A percentile compares a stretch with the other conserved stretches of the same genome.
These are phyloP conservation scores for Euplagia quadripunctaria DNA, from an alignment of 2,888 invertebrate genomes.

Conservation along the genomic window DNA sequence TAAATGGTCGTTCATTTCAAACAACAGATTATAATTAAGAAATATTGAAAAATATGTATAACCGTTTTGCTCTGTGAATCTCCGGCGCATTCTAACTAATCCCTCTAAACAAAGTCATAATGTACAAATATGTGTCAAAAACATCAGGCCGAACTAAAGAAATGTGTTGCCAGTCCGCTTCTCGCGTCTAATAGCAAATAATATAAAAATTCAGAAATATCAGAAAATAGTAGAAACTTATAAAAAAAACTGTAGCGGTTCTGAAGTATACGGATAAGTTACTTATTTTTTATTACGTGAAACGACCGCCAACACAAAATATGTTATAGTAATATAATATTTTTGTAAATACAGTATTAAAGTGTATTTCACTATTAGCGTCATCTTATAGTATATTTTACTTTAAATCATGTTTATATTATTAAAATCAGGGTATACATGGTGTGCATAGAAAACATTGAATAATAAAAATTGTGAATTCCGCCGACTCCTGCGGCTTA, in stretches of 20 bases:
- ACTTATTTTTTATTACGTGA: constrained; percentile 23
- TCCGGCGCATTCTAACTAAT: constrained; percentile 34
- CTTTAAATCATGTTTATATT: constrained; percentile 65
- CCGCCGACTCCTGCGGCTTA: constrained; percentile 35
- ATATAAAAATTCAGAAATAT: neutral
- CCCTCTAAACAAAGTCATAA: constrained; percentile 60
- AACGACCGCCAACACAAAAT: constrained; percentile 54
- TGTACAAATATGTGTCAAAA: constrained; percentile 82
- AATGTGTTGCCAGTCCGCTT: constrained; percentile 43
- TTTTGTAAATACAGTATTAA: constrained; percentile 79
- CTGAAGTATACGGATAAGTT: constrained; percentile 8
- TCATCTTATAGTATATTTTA: constrained; percentile 60
- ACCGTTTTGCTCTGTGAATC: constrained; percentile 31
- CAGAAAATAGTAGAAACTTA: constrained; percentile 7
- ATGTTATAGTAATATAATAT: constrained; percentile 61
- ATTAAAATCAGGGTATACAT: constrained; percentile 66
- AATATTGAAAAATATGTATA: neutral
- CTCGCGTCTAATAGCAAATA: constrained; percentile 20
- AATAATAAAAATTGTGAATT: constrained; percentile 37
- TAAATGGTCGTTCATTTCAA: neutral
- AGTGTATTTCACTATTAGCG: constrained; percentile 65
- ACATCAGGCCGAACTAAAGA: constrained; percentile 50
- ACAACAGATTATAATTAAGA: neutral
- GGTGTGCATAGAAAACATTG: constrained; percentile 54
- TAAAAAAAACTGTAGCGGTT: neutral